Evolutionary conservation across 2,797 vertebrate species (phyloP).

Genomic region (Tympanoctomys barrerae): DNA sequence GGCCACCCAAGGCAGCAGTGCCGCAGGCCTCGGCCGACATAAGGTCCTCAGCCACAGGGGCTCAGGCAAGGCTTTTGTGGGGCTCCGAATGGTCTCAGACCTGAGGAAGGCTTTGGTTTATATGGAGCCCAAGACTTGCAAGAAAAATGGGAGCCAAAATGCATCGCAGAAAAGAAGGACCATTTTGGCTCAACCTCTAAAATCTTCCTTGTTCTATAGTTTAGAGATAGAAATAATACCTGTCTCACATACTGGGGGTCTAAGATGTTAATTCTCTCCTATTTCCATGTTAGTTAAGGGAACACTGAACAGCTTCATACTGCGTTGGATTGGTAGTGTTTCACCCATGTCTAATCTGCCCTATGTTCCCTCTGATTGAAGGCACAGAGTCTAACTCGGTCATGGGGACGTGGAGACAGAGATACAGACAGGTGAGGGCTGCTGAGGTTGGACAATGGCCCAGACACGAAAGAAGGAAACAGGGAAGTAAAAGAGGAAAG

Average conservation of each 20-base stretch:
- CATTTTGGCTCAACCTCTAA: neutral
- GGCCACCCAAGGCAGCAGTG: neutral
- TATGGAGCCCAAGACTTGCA: too few species aligned
- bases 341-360: neutral
- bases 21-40: too few species aligned
- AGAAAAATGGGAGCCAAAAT: neutral
- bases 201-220: neutral
- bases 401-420: neutral
- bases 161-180: neutral
- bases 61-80: neutral
- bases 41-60: neutral
- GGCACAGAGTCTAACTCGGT: neutral
- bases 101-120: neutral
- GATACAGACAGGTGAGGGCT: neutral
- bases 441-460: neutral
- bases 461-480: too few species aligned
- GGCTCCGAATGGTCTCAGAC: neutral
- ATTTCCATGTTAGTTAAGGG: neutral
- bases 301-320: neutral
- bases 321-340: neutral
- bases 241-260: neutral
- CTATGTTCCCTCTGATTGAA: neutral
- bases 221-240: fast-evolving
- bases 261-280: neutral
- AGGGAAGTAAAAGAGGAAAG: neutral